These are phyloP conservation scores for Orthonevra nobilis DNA, from an alignment of 2,888 invertebrate genomes.

Conservation along the genomic window DNA sequence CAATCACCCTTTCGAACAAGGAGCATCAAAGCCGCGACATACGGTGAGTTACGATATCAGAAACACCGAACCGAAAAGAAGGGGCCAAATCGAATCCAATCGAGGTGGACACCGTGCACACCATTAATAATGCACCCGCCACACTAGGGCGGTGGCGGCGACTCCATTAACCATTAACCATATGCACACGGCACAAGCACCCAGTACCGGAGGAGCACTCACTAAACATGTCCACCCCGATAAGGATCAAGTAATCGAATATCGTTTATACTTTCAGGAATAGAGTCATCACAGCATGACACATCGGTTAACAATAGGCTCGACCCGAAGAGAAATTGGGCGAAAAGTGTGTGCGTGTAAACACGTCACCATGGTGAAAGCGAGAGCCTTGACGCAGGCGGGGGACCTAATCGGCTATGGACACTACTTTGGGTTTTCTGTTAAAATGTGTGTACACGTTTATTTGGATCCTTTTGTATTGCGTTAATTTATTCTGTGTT, in stretches of 20 bases:
- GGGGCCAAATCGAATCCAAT: conserved; percentile 36
- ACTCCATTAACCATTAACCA: conserved; percentile 40
- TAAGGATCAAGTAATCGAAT: conserved; percentile 62
- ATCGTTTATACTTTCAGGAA: conserved; percentile 47
- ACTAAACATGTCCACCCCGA: conserved; percentile 34
- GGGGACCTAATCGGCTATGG: no score
- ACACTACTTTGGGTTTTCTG: conserved; percentile 36
- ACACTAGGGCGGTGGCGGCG: background rate
- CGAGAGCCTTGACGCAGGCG: conserved; percentile 32
- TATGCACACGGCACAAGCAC: conserved; percentile 29
- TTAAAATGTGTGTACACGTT: no score
- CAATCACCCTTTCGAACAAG: conserved; percentile 26
- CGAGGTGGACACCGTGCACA: conserved; percentile 14
- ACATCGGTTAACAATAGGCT: conserved; percentile 9
- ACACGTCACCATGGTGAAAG: conserved; percentile 46
- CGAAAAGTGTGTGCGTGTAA: conserved; percentile 53
- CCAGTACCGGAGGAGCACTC: conserved; percentile 2
- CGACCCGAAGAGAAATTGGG: conserved; percentile 49
- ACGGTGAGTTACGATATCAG: conserved; percentile 36
- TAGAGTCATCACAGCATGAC: conserved; percentile 60
- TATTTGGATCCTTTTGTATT: conserved; percentile 14
- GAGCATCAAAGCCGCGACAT: conserved; percentile 19
- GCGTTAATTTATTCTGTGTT: conserved; percentile 33
- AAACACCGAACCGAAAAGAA: conserved; percentile 9
- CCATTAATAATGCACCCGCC: conserved; percentile 57